A percentile compares a stretch with the other conserved stretches of the same genome.
Evolutionary conservation across 2,888 invertebrate species (phyloP).

Genomic region (Cremastinae sp.): DNA sequence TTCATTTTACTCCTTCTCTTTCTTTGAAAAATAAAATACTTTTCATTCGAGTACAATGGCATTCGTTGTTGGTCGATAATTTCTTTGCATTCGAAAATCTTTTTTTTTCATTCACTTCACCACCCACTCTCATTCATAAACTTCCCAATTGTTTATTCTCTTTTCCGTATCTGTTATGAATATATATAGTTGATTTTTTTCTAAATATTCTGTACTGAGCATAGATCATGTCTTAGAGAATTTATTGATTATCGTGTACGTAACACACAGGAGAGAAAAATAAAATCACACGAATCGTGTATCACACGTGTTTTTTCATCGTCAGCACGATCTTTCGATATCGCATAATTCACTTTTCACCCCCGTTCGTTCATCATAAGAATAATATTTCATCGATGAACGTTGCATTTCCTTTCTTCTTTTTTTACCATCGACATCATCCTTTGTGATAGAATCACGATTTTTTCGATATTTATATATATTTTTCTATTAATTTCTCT

Average conservation of each 20-base stretch:
- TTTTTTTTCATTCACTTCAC: conserved; percentile 15
- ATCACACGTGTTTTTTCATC: conserved; percentile 32
- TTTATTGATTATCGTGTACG: conserved; percentile 1
- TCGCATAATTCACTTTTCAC: conserved; percentile 21
- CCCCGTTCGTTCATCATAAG: not conserved
- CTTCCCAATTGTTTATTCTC: conserved; percentile 23
- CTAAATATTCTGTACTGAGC: not conserved
- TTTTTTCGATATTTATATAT: conserved; percentile 11
- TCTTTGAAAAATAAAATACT: conserved; percentile 18
- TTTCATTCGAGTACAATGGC: conserved; percentile 51
- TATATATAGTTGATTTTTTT: not conserved
- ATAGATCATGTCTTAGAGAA: not conserved
- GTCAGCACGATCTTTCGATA: conserved; percentile 30
- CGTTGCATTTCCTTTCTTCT: conserved; percentile 27
- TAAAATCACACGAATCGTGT: conserved; percentile 26
- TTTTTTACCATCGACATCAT: conserved; percentile 17
- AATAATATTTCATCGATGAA: not conserved
- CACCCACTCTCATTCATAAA: not conserved
- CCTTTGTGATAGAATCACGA: conserved; percentile 44
- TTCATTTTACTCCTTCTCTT: not conserved
- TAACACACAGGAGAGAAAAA: conserved; percentile 12
- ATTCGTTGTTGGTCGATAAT: conserved; percentile 54
- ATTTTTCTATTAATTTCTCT: conserved; percentile 14
- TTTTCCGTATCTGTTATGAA: not conserved
- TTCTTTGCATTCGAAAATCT: conserved; percentile 12